Conservation (phyloP, 1,140 invertebrate genomes). For the Sogatella furcifera region DNA sequence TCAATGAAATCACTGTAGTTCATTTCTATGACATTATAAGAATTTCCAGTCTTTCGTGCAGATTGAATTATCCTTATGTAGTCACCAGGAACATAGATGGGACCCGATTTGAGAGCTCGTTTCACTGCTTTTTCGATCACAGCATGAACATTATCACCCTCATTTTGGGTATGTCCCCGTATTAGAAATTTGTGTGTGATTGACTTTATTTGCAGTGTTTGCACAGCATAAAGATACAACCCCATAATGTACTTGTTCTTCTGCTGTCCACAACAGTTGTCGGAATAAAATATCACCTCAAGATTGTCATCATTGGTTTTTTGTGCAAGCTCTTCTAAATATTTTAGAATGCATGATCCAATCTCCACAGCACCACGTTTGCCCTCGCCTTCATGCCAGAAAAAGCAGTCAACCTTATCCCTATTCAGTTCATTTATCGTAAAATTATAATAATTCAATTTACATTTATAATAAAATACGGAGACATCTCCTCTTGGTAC, state of each 20-base stretch:
- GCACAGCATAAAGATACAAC: constrained; percentile 25
- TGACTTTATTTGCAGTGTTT: constrained; percentile 31
- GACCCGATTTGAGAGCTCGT: constrained; percentile 25
- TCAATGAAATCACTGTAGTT: not conserved
- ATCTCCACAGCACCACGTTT: constrained; percentile 34
- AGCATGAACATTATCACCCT: constrained; percentile 31
- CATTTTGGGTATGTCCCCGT: constrained; percentile 33
- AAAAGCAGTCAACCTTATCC: constrained; percentile 28
- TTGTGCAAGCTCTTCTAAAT: constrained; percentile 14
- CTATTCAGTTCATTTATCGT: constrained; percentile 31
- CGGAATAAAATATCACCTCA: constrained; percentile 29
- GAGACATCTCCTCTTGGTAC: constrained; percentile 5
- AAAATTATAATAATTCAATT: constrained; percentile 33
- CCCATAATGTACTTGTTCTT: constrained; percentile 30
- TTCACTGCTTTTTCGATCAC: constrained; percentile 27
- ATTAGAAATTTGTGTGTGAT: constrained; percentile 34
- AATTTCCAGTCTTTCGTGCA: no score
- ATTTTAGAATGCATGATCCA: constrained; percentile 29
- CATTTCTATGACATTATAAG: constrained; percentile 18
- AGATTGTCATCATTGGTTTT: constrained; percentile 21
- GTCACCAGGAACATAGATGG: constrained; percentile 24
- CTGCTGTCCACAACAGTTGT: constrained; percentile 31
- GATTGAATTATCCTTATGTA: constrained; percentile 9
- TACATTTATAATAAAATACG: constrained; percentile 11
- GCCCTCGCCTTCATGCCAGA: constrained; percentile 35